A percentile compares a stretch with the other conserved stretches of the same genome.
Evolutionary conservation across 2,888 invertebrate species (phyloP).

Genomic region (Ormyrus pomaceus): DNA sequence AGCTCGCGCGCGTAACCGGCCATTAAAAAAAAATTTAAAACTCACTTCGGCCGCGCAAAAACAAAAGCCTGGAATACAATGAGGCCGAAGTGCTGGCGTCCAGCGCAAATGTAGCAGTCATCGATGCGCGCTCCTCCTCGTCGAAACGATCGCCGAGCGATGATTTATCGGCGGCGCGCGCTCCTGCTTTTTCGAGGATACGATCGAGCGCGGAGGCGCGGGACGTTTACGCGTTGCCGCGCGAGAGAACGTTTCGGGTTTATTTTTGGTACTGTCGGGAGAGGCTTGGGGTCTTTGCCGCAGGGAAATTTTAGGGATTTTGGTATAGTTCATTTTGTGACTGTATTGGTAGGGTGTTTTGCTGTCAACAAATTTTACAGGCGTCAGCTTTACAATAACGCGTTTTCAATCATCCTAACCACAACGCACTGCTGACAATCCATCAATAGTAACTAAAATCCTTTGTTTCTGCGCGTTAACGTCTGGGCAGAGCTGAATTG

Average conservation of each 20-base stretch:
- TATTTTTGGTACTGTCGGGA: not conserved
- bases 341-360: too few species aligned
- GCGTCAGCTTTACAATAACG: too few species aligned
- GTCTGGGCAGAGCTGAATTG: too few species aligned
- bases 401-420: too few species aligned
- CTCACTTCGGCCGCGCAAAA: not conserved
- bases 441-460: too few species aligned
- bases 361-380: too few species aligned
- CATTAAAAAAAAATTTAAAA: not conserved
- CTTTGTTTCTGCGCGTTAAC: too few species aligned
- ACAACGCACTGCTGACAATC: too few species aligned
- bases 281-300: not conserved
- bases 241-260: not conserved
- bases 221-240: not conserved
- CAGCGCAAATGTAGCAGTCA: conserved; percentile 39
- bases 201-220: conserved; percentile 2
- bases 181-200: not conserved
- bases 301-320: not conserved
- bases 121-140: conserved; percentile 13
- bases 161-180: conserved; percentile 38
- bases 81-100: not conserved
- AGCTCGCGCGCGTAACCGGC: not conserved
- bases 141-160: conserved; percentile 5
- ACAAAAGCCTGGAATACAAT: not conserved
- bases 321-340: too few species aligned